Evolutionary conservation across 2,113 vertebrate species (phyloP), one percentile per base, ranked within the genome.

Genomic region (Hyla sarda): DNA sequence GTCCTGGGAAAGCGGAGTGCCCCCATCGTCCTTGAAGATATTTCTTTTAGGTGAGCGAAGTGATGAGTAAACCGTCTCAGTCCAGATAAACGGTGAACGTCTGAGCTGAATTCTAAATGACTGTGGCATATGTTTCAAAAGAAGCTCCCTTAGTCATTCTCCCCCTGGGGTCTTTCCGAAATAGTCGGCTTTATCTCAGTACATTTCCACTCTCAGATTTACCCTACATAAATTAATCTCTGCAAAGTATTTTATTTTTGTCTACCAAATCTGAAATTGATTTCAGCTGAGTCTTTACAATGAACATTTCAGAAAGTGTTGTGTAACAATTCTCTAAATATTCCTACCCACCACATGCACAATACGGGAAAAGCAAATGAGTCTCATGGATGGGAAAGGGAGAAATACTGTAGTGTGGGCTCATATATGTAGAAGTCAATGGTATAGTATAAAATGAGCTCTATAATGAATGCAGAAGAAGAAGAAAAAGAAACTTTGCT

Each of bases 181-280:
- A 88, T 41, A 74, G 6, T 82, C 82, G 45, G 14, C 28, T 52
- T 37, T 56, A 86, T 76, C 69, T 82, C 82, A 87, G 87, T 88
- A 89, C 28, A 1, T 52, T 72, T 90, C 88, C 84, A 86, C 19
- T 48, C 67, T 50, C 77, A 48, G 41, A 54, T 67, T 82, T 67
- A 48, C n/a, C n/a, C 25, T 82, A 28, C 60, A 67, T 48, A 82
- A 48, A 16, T 82, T 67, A 65, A 65, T 82, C 60, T 30, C 77
- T 62, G 19, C 60, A 67, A 32, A 67, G 60, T 67, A 19, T 50
- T 48, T n/a, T 37, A n/a, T 58, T 79, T 34, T 45, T 41, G 30
- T 77, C 75, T 77, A 32, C n/a, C 5, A 21, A 54, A 77, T 77
- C 74, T 30, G 25, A 54, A 77, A 54, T 54, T 32, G 30, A 32